Evolutionary conservation across 2,888 invertebrate genomes (phyloP), one percentile per base, ranked within the genome.

Genomic region (Caenorhabditis angaria): DNA sequence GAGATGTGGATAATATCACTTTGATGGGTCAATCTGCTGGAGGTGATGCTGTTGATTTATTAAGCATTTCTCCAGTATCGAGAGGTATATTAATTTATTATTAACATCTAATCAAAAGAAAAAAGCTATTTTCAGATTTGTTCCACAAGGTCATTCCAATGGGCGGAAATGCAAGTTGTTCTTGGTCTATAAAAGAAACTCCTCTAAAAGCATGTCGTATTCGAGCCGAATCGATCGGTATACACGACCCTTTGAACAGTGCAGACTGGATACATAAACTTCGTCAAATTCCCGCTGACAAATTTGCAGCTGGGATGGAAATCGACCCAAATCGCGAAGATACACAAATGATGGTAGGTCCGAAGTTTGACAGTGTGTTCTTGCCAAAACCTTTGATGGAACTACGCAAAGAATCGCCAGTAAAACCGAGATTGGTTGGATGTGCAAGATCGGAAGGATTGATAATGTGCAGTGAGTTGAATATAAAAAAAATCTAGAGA

Each of bases 141-240:
- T 81, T 79, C 62, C 81, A 81, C 58, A 73, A 76, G 50, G 77
- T 81, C n/a, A 76, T 77, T 53, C 76, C 81, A 48, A 77, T 77
- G 78, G 78, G 68, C 18, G 78, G 81, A 24, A 77, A 75, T 41
- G 78, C 73, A 3, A 61, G 59, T 60, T 73, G 70, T 14, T 24
- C 50, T 1, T 77, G 74, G 74, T 71, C 78, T 0, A 54, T 77
- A 14, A 58, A 63, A 29, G 20, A 59, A 1, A 51, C 29, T 10
- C 68, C 70, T 14, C 55, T 74, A 18, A 18, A 62, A 47, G 14
- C 65, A 1, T 74, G 74, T 55, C 51, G 74, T 0, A 48, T 48
- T 20, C 56, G 62, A 28, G 60, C 69, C 14, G 51, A 60, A 6
- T 59, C 59, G 6, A 73, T 73, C 5, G 73, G 68, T 12, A 60